These are phyloP conservation scores for Luscinia megarhynchos DNA, from an alignment of 2,797 vertebrate species.

Conservation along the genomic window DNA sequence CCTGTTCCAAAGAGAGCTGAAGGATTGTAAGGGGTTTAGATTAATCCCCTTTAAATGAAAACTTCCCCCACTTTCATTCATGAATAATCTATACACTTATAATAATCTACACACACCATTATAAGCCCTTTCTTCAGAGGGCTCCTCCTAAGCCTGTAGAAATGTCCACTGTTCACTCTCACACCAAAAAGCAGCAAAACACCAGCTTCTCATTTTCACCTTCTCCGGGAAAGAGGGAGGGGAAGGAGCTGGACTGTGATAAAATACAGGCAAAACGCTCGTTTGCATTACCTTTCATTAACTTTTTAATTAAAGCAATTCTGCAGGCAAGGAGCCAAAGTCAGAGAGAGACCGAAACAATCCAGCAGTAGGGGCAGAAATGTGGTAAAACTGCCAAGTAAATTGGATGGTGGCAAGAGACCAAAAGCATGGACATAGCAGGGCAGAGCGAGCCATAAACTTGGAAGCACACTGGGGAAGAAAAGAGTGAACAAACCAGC, in stretches of 20 bases:
- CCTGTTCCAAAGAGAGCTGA: conserved; percentile 28
- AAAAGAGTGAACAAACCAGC: conserved; percentile 21
- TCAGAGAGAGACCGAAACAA: conserved; percentile 28
- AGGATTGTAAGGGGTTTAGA: conserved; percentile 47
- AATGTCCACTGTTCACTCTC: conserved; percentile 7
- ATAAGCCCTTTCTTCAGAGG: conserved; percentile 18
- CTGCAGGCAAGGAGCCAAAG: conserved; percentile 32
- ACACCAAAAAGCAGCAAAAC: background rate
- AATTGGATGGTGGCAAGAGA: conserved; percentile 38
- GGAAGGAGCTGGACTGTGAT: conserved; percentile 33
- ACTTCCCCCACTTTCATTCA: conserved; percentile 57
- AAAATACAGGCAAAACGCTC: conserved; percentile 22
- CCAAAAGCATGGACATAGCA: background rate
- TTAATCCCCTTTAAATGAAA: conserved; percentile 73
- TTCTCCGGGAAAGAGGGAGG: conserved; percentile 36
- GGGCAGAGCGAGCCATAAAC: background rate
- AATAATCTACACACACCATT: conserved; percentile 24
- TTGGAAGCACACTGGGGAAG: background rate
- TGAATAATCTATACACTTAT: conserved; percentile 17
- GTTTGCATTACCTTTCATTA: conserved; percentile 57
- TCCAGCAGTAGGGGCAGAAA: background rate
- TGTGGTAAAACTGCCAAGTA: conserved; percentile 20
- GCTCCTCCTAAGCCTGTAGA: conserved; percentile 42
- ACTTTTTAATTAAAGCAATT: conserved; percentile 67
- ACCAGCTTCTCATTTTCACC: conserved; percentile 8